phyloP scores from a whole-genome alignment of 2,797 vertebrate genomes.

The Tolypeutes matacus region DNA sequence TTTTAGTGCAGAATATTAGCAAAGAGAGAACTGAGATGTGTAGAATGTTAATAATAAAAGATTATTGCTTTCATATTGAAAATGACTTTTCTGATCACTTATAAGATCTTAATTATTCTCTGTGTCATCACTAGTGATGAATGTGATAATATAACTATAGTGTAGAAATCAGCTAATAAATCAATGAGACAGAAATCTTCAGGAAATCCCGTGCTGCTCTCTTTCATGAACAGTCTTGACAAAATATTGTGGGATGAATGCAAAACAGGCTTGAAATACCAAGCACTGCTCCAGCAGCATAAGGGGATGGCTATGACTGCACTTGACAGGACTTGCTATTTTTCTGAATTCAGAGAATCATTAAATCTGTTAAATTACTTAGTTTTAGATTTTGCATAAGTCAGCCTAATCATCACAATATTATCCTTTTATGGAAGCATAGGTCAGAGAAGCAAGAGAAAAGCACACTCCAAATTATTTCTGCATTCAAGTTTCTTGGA shows the following conservation, averaged over 20 bases:
- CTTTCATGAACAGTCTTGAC: background rate
- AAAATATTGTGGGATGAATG: background rate
- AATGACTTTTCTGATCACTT: background rate
- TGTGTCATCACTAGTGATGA: background rate
- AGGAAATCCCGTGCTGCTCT: background rate
- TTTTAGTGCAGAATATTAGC: background rate
- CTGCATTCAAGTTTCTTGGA: background rate
- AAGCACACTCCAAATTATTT: constrained; percentile 5
- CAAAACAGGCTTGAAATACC: background rate
- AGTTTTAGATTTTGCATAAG: background rate
- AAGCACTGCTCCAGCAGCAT: rapidly evolving
- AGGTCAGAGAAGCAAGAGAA: background rate
- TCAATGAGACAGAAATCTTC: background rate
- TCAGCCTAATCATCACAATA: background rate
- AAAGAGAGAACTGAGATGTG: background rate
- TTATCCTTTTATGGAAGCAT: constrained; percentile 20
- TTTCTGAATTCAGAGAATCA: background rate
- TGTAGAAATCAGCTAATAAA: constrained; percentile 49
- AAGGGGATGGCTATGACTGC: background rate
- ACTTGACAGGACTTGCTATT: background rate
- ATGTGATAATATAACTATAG: background rate
- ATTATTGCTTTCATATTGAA: constrained; percentile 12
- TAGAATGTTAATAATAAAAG: constrained; percentile 31
- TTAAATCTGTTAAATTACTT: background rate
- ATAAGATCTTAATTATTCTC: background rate